Evolutionary conservation across 2,888 invertebrate genomes (phyloP).

Genomic region (Nymphalis polychloros): DNA sequence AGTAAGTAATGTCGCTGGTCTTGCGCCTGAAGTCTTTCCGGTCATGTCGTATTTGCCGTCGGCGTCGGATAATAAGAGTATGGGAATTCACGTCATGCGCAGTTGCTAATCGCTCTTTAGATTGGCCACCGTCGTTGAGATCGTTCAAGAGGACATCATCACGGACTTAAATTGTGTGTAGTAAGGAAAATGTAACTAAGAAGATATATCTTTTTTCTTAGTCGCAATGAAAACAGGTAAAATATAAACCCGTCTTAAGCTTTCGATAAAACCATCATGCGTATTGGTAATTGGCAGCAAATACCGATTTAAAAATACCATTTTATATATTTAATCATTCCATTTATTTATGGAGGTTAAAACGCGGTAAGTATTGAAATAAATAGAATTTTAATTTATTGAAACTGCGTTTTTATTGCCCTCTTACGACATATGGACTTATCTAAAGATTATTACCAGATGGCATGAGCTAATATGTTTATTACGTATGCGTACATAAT

Average conservation of each 20-base stretch:
- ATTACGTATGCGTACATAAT: constrained; percentile 19
- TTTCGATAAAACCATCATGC: background rate
- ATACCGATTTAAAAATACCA: background rate
- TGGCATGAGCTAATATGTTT: constrained; percentile 24
- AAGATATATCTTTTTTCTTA: background rate
- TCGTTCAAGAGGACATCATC: no score
- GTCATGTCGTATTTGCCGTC: no score
- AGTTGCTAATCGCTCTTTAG: no score
- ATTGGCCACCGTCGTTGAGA: no score
- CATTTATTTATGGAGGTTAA: background rate
- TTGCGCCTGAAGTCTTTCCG: no score
- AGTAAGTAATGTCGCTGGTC: no score
- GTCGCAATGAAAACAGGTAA: background rate
- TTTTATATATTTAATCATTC: background rate
- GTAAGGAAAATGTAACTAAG: no score
- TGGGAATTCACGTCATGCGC: no score
- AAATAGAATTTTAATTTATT: constrained; percentile 23
- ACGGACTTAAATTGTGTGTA: no score
- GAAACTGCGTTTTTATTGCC: constrained; percentile 27
- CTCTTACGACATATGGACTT: constrained; percentile 23
- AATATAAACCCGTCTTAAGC: background rate
- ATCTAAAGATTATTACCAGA: constrained; percentile 29
- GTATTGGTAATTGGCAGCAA: background rate
- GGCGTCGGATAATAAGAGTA: no score
- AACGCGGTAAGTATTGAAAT: constrained; percentile 5